Evolutionary conservation across 1,140 invertebrate species (phyloP).

Genomic region (Hyles euphorbiae): DNA sequence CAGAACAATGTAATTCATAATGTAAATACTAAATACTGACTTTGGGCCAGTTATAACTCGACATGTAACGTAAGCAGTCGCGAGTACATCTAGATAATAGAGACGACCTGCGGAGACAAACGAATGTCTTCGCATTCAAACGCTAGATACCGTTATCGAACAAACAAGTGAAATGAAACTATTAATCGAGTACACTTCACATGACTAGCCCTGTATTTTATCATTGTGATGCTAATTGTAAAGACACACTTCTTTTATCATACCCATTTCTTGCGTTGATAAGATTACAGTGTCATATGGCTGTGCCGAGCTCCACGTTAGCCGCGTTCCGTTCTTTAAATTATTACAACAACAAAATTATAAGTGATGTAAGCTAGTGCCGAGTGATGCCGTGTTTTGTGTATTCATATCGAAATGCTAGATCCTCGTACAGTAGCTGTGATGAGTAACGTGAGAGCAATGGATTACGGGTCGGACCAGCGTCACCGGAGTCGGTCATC

Average conservation of each 20-base stretch:
- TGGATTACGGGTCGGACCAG: slow-evolving; percentile 29
- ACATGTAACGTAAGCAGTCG: too few relatives aligned
- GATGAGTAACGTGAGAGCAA: slow-evolving; percentile 50
- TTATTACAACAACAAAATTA: background rate
- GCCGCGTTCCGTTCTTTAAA: slow-evolving; percentile 8
- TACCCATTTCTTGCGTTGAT: slow-evolving; percentile 51
- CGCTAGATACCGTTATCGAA: slow-evolving; percentile 51
- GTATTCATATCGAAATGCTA: slow-evolving; percentile 37
- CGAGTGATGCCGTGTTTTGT: slow-evolving; percentile 24
- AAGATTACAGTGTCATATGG: slow-evolving; percentile 69
- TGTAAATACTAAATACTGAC: too few relatives aligned
- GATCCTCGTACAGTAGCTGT: slow-evolving; percentile 39
- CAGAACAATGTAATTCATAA: background rate
- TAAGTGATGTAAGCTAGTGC: slow-evolving; percentile 15
- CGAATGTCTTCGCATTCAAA: slow-evolving; percentile 15
- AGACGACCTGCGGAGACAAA: slow-evolving; percentile 5
- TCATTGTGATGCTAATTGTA: slow-evolving; percentile 60
- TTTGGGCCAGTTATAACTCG: too few relatives aligned
- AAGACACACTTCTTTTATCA: slow-evolving; percentile 57
- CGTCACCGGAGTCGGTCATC: slow-evolving; percentile 49
- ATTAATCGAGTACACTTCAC: slow-evolving; percentile 33
- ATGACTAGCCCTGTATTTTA: slow-evolving; percentile 46
- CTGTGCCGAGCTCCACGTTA: slow-evolving; percentile 39
- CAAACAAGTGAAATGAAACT: slow-evolving; percentile 38
- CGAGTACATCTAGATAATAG: too few relatives aligned